phyloP scores from a whole-genome alignment of 2,113 vertebrate genomes.

The Physeter macrocephalus region DNA sequence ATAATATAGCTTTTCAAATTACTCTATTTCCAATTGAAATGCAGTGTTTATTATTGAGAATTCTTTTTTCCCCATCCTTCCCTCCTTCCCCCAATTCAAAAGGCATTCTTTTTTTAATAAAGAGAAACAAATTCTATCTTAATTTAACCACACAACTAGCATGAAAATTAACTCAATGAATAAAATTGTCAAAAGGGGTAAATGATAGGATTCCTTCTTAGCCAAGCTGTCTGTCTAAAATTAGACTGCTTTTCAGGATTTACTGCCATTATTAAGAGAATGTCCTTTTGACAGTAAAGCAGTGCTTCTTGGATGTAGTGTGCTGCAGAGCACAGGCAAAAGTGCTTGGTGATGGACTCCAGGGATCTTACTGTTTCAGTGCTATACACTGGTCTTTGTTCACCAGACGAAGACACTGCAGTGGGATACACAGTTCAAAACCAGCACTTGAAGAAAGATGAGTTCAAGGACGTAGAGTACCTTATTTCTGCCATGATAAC shows the following conservation, averaged over 20 bases:
- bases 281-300: constrained; percentile 77
- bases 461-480: constrained; percentile 73
- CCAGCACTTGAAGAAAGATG: constrained; percentile 75
- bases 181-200: constrained; percentile 82
- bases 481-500: constrained; percentile 81
- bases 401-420: constrained; percentile 72
- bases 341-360: constrained; percentile 76
- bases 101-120: constrained; percentile 74
- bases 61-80: constrained; percentile 48
- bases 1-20: constrained; percentile 74
- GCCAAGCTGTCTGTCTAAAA: constrained; percentile 80
- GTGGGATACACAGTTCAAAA: constrained; percentile 74
- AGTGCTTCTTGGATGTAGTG: constrained; percentile 75
- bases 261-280: constrained; percentile 79
- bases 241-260: constrained; percentile 81
- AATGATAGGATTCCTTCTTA: constrained; percentile 76
- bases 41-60: constrained; percentile 73
- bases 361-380: constrained; percentile 74
- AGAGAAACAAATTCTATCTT: constrained; percentile 81
- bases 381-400: constrained; percentile 78
- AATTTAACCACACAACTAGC: constrained; percentile 81
- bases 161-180: constrained; percentile 82
- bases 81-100: background rate
- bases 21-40: constrained; percentile 70
- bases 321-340: constrained; percentile 72